A percentile compares a stretch with the other conserved stretches of the same genome.
Conservation (phyloP, 1,140 invertebrate species). For the Drosophila mojavensis region DNA sequence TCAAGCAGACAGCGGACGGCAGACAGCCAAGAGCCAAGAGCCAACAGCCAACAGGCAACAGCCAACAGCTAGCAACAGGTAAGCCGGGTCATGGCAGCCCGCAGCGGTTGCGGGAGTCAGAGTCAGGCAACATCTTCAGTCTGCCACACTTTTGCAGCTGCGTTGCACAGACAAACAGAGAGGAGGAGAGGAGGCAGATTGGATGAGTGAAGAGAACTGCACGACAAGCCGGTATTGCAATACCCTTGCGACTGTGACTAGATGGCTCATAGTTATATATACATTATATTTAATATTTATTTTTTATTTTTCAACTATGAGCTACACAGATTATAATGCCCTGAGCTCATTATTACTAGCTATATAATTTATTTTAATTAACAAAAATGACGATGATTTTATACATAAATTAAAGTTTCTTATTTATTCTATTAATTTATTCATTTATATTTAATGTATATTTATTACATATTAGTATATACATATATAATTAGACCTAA, state of each 20-base stretch:
- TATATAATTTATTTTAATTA: too few species aligned
- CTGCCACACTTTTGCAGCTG: slow-evolving; percentile 52
- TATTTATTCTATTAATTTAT: too few species aligned
- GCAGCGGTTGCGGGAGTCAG: slow-evolving; percentile 12
- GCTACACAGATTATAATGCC: too few species aligned
- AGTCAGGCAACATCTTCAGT: slow-evolving; percentile 60
- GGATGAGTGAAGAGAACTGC: background rate
- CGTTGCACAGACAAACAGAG: slow-evolving; percentile 2
- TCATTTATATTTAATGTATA: too few species aligned
- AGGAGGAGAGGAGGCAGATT: background rate
- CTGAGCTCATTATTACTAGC: too few species aligned
- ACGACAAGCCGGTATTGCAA: background rate
- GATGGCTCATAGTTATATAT: too few species aligned
- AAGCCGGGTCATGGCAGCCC: slow-evolving; percentile 20
- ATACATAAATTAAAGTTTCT: too few species aligned
- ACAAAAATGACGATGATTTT: too few species aligned
- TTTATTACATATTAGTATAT: too few species aligned
- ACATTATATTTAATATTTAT: too few species aligned
- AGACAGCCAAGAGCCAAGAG: slow-evolving; percentile 24
- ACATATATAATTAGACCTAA: too few species aligned
- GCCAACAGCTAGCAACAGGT: slow-evolving; percentile 60
- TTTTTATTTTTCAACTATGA: too few species aligned
- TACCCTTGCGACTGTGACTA: slow-evolving; percentile 30
- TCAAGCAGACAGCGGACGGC: slow-evolving; percentile 50
- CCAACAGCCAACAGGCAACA: slow-evolving; percentile 2